These are phyloP conservation scores for Lithophane socia DNA, from an alignment of 2,888 invertebrate genomes.

Conservation along the genomic window DNA sequence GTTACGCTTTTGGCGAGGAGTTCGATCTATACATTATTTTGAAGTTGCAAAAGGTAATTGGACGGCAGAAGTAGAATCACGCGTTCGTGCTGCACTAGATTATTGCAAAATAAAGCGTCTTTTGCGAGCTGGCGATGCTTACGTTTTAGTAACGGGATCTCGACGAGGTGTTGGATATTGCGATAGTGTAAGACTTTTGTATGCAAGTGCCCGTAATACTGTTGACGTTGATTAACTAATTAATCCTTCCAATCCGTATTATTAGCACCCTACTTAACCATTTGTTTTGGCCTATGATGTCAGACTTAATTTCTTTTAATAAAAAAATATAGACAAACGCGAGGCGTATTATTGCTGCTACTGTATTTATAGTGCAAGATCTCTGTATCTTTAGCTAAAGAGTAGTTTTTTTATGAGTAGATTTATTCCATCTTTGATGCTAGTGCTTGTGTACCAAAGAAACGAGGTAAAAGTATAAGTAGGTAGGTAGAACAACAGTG, in stretches of 20 bases:
- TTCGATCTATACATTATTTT: constrained; percentile 89
- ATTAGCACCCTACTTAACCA: not conserved
- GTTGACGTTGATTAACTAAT: constrained; percentile 56
- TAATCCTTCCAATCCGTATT: not conserved
- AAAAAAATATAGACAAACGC: not conserved
- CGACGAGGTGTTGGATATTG: constrained; percentile 85
- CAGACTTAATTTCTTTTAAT: constrained; percentile 2
- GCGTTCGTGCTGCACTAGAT: constrained; percentile 83
- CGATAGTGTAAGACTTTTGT: constrained; percentile 83
- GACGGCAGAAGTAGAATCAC: constrained; percentile 81
- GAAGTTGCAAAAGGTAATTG: constrained; percentile 79
- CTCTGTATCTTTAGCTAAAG: not conserved
- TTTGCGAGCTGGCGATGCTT: constrained; percentile 83
- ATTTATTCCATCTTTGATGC: not conserved
- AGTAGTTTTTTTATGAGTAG: not conserved
- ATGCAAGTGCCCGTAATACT: constrained; percentile 83
- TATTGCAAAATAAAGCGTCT: constrained; percentile 87
- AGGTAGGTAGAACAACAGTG: no score
- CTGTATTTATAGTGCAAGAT: not conserved
- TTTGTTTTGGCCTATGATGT: not conserved
- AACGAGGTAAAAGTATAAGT: no score
- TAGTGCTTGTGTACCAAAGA: no score
- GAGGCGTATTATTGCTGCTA: not conserved
- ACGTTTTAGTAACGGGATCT: constrained; percentile 83
- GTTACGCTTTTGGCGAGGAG: constrained; percentile 87